Evolutionary conservation across 2,797 vertebrate genomes (phyloP), one percentile per base, ranked within the genome.

Genomic region (Toxotes lorentzi): DNA sequence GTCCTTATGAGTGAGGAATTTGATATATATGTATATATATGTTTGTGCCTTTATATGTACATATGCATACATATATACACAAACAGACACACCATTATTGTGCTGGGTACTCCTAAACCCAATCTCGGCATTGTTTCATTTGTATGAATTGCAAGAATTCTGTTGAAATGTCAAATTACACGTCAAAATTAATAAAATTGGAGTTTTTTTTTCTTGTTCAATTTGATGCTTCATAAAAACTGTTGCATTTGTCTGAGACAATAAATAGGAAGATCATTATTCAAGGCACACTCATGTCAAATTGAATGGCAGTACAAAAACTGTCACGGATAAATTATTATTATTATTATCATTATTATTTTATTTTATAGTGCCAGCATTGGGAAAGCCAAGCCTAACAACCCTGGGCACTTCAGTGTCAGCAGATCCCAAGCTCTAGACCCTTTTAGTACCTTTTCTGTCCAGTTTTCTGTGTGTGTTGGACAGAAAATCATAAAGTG

Each of bases 231-330:
- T 93, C 83, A 86, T 86, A 89, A 96, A 96, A 95, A 78, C 72
- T 95, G 95, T 97, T 97, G 96, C 96, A 97, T 97, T 97, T 96
- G 95, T 98, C 96, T 96, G 94, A 97, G 96, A 97, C 96, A 86
- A 97, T 97, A 96, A 95, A 96, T 97, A 97, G 97, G 97, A 99
- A 97, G 97, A 97, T 98, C 96, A 92, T 95, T 97, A 96, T 97
- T 97, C 96, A 99, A 99, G 98, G 97, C 97, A 99, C 98, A 97
- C 97, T 97, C 97, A 97, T 94, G 82, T 98, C 97, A 96, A 97
- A 97, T 97, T 95, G 95, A 96, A 97, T 94, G 96, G 96, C 97
- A 97, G 97, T 95, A 97, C 94, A 96, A 96, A 96, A 96, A 97
- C 96, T 96, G 96, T 97, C 96, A 96, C 96, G 94, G 96, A 96